phyloP scores from a whole-genome alignment of 2,888 invertebrate genomes.

The Cerastoderma edule region DNA sequence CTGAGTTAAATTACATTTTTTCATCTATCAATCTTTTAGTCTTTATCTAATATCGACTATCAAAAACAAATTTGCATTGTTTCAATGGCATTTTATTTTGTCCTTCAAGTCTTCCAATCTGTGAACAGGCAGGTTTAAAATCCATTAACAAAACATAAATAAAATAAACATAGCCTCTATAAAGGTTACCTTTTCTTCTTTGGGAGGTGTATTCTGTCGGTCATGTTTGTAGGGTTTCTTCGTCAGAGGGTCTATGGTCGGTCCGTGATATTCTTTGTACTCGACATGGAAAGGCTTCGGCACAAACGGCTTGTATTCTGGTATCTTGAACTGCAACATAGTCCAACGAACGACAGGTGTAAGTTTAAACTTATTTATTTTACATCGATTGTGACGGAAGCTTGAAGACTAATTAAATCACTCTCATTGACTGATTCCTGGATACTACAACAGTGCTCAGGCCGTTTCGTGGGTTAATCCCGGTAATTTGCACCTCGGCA shows the following conservation, averaged over 20 bases:
- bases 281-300: background rate
- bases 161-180: background rate
- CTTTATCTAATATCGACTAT: too few species aligned
- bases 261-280: slow-evolving; percentile 11
- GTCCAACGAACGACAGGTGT: background rate
- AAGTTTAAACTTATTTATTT: too few species aligned
- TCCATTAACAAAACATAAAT: background rate
- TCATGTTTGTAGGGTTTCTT: slow-evolving; percentile 7
- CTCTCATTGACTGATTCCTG: too few species aligned
- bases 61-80: background rate
- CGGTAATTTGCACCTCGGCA: too few species aligned
- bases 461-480: too few species aligned
- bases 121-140: background rate
- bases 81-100: too few species aligned
- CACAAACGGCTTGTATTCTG: slow-evolving; percentile 10
- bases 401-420: too few species aligned
- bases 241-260: slow-evolving; percentile 3
- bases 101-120: too few species aligned
- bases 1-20: too few species aligned
- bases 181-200: background rate
- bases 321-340: background rate
- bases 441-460: too few species aligned
- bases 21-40: too few species aligned
- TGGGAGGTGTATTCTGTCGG: background rate
- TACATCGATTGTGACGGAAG: too few species aligned